Evolutionary conservation across 2,888 invertebrate species (phyloP).

Genomic region (Teleogryllus oceanicus): DNA sequence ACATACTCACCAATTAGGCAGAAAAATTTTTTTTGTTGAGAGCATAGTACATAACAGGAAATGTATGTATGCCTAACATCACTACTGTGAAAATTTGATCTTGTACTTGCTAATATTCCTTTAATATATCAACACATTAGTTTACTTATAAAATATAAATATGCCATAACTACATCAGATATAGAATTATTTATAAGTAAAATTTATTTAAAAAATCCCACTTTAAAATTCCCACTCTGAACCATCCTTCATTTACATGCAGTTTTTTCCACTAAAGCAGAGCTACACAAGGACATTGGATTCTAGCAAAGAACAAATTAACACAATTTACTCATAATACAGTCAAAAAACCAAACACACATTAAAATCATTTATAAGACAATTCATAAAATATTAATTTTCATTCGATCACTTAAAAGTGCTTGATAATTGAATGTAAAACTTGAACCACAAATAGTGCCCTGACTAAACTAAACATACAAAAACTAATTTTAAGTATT

Average conservation of each 20-base stretch:
- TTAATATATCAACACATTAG: slow-evolving; percentile 1
- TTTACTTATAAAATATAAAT: slow-evolving; percentile 11
- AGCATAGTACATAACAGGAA: too few species aligned
- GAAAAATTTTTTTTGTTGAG: too few species aligned
- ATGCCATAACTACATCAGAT: slow-evolving; percentile 11
- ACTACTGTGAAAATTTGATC: not conserved
- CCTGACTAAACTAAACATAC: not conserved
- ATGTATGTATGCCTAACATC: too few species aligned
- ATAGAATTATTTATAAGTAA: slow-evolving; percentile 18
- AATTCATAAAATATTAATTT: not conserved
- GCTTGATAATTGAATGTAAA: not conserved
- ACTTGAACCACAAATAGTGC: not conserved
- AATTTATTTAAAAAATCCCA: slow-evolving; percentile 10
- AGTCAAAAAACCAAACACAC: slow-evolving; percentile 18
- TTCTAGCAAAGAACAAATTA: not conserved
- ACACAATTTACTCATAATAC: slow-evolving; percentile 10
- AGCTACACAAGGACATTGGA: slow-evolving; percentile 6
- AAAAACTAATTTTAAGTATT: not conserved
- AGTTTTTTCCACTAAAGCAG: not conserved
- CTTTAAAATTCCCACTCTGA: slow-evolving; percentile 8
- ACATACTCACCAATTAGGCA: not conserved
- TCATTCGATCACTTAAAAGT: not conserved
- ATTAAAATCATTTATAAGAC: not conserved
- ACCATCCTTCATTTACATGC: slow-evolving; percentile 18
- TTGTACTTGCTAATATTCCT: not conserved